Conservation (phyloP, 2,888 invertebrate species). For the Temnothorax ravouxi region DNA sequence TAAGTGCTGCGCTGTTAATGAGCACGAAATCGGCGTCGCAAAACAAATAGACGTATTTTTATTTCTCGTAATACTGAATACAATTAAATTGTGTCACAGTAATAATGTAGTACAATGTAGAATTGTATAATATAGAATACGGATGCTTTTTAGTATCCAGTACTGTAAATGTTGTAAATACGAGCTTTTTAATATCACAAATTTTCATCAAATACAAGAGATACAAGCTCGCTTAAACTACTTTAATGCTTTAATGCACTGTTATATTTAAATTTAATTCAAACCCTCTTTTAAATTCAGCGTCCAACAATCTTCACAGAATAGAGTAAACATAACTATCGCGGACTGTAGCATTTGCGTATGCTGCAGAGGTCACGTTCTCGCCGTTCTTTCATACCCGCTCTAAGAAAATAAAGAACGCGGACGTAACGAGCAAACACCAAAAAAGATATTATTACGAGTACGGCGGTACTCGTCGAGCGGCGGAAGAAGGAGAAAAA, state of each 20-base stretch:
- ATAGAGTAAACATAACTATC: slow-evolving; percentile 40
- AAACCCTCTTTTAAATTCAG: slow-evolving; percentile 31
- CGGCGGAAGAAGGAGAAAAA: slow-evolving; percentile 24
- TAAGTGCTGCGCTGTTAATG: too few species aligned
- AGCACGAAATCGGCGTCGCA: not conserved
- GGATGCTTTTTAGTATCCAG: not conserved
- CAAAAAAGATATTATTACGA: slow-evolving; percentile 68
- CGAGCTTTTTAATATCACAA: not conserved
- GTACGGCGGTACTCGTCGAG: slow-evolving; percentile 30
- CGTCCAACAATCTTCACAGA: slow-evolving; percentile 15
- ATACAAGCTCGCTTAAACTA: slow-evolving; percentile 22
- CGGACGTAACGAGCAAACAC: slow-evolving; percentile 68
- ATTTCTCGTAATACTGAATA: not conserved
- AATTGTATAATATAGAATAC: not conserved
- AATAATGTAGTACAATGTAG: not conserved
- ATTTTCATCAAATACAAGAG: slow-evolving; percentile 16
- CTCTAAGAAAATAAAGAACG: slow-evolving; percentile 47
- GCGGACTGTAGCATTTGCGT: slow-evolving; percentile 34
- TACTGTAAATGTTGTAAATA: not conserved
- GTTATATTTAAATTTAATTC: slow-evolving; percentile 47
- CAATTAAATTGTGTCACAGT: not conserved
- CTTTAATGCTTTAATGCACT: slow-evolving; percentile 31
- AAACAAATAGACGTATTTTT: not conserved
- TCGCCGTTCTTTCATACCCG: slow-evolving; percentile 32
- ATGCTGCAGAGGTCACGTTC: slow-evolving; percentile 42